Base-by-base conservation (phyloP, 2,797 vertebrate species). In the Spinibarbus caldwelli region DNA sequence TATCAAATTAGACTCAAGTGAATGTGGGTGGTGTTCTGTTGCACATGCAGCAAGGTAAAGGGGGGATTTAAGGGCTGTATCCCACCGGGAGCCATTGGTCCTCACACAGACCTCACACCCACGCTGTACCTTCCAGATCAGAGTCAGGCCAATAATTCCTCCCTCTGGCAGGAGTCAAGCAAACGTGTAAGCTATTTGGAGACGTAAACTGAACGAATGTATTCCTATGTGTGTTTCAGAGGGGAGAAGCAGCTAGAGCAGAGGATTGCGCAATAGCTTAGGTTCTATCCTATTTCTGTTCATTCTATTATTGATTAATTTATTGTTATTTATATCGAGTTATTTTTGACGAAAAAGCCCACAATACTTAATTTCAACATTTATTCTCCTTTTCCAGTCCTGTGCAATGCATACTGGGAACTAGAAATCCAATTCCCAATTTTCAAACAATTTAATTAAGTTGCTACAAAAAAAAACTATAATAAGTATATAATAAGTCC, bases 11-110 rank as follows among this genome's bases (percentile, higher is more conserved):
- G 86, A 89, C 43, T 73, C 45, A 86, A 77, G 80, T 78, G 85
- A 84, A 87, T 83, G 85, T 87, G 86, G 86, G 83, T 88, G 89
- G 89, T 86, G 86, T 90, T 85, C 86, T 76, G 57, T 87, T 89
- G 86, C 86, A 52, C 82, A 78, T 72, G 49, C 57, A 71, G 47
- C 66, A 89, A 89, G 86, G 87, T 85, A 83, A 84, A 79, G 79
- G 57, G 75, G 84, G 78, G 80, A 75, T 78, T 88, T 87, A 87
- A 88, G 86, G 43, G 79, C 82, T 79, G 81, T 84, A 87, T 84
- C 76, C 86, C 84, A 66, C 19, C 2, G 81, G 86, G 88, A 84
- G 82, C 75, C 76, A 85, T 85, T 83, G 82, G 78, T 88, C 73
- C 83, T 81, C 85, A 64, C 84, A 49, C 76, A 86, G 73, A 85